Evolutionary conservation across 37 sponge, comb jelly and placozoan species (phyloP), one percentile per base, ranked within the genome.

Genomic region (Geodia barretti): DNA sequence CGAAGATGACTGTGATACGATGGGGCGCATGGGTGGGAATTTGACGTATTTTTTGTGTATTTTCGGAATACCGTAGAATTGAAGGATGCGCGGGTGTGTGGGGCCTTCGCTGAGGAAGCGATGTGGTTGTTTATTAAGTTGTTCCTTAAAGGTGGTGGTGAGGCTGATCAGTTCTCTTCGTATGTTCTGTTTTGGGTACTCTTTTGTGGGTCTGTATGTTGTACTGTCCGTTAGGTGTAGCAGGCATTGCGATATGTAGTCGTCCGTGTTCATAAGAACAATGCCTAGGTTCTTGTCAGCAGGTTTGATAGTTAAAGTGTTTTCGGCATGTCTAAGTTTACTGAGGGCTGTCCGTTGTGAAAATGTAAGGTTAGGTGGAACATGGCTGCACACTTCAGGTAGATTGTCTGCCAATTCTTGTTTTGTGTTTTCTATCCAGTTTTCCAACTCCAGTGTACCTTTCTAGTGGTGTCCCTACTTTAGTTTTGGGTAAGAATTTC

Each of bases 161-260:
- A 14, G 7, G 54, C 14, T 7, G 7, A 17, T 7, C 23, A 62
- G 39, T 1, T 34, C 41, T 60, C 64, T 82, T 76, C 82, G 82
- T 41, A 66, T 68, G 59, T 91, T 86, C 37, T 91, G 83, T 2
- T 86, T 9, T 23, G 92, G 87, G 4, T 86, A 83, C n/a, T 86
- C 80, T 41, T 81, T 72, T 8, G 92, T 86, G 4, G 86, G 62
- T 61, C 30, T 21, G 37, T 64, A 75, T 9, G 40, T 72, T 4
- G 9, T 28, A 31, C 5, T 41, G 23, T 41, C 32, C 31, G 40
- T 41, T 31, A 31, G 73, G 34, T 66, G 31, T 33, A 9, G 9
- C 34, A 71, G 9, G 38, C 73, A 71, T 33, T 71, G 73, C 3
- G 33, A 5, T 7, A 71, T 23, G 38, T 71, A 71, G 73, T 71